phyloP scores from a whole-genome alignment of 1,140 invertebrate genomes.

The Bombus terrestris region DNA sequence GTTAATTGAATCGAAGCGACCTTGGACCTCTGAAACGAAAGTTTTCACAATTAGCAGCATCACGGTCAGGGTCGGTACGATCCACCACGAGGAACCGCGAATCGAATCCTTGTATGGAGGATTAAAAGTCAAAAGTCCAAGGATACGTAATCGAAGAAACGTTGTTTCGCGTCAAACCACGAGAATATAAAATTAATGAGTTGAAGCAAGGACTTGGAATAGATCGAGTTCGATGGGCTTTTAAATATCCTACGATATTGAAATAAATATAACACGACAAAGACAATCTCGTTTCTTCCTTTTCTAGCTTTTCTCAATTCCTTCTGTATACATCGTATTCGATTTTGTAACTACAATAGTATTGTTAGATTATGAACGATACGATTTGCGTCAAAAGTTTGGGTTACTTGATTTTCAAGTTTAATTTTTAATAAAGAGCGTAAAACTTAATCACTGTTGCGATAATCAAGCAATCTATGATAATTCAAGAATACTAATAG shows the following conservation, averaged over 20 bases:
- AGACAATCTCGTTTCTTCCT: background rate
- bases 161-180: background rate
- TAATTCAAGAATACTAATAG: too few relatives aligned
- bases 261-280: background rate
- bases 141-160: background rate
- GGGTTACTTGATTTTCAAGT: background rate
- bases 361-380: background rate
- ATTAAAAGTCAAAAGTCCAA: constrained; percentile 11
- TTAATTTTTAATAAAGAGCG: background rate
- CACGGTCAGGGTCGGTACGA: background rate
- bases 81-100: background rate
- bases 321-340: background rate
- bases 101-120: background rate
- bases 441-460: background rate
- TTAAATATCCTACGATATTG: background rate
- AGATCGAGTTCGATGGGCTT: background rate
- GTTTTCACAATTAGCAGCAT: background rate
- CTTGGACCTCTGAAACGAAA: background rate
- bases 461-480: too few relatives aligned
- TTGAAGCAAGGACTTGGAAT: background rate
- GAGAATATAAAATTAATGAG: background rate
- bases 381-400: background rate
- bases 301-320: background rate
- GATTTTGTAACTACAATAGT: background rate
- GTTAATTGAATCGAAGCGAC: constrained; percentile 25